Percentiles rank a stretch among this genome's conserved stretches.
These are phyloP conservation scores for Phenganax subtilis DNA, from an alignment of 92 coral and sea anemone genomes.

Conservation along the genomic window DNA sequence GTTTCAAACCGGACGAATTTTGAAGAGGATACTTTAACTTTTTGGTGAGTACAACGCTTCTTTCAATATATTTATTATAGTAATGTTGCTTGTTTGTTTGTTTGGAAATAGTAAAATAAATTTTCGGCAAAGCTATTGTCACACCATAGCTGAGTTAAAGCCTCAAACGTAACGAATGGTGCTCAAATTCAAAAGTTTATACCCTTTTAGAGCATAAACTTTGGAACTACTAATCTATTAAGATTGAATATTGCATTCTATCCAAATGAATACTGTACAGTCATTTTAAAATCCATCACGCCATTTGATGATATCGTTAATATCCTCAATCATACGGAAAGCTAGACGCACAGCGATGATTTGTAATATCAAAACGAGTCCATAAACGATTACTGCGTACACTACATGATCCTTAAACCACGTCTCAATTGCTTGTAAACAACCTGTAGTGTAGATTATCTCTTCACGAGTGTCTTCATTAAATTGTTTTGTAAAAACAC, in stretches of 20 bases:
- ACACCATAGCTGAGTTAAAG: no score
- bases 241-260: no score
- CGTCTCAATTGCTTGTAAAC: conserved; percentile 73
- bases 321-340: conserved; percentile 60
- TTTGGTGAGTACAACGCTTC: not conserved
- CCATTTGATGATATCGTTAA: conserved; percentile 57
- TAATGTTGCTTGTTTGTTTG: not conserved
- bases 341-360: conserved; percentile 68
- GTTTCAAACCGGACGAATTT: no score
- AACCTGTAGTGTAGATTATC: conserved; percentile 60
- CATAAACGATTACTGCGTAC: conserved; percentile 16
- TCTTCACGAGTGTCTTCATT: conserved; percentile 43
- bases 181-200: no score
- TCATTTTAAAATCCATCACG: conserved; percentile 1
- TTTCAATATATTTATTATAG: not conserved
- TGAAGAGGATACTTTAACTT: no score
- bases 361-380: conserved; percentile 49
- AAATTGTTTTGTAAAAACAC: conserved; percentile 48
- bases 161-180: no score
- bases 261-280: no score
- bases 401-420: conserved; percentile 56
- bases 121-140: not conserved
- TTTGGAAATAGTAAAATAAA: not conserved
- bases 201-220: no score
- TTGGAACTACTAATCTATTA: no score